Evolutionary conservation across 2,888 invertebrate genomes (phyloP), one percentile per base, ranked within the genome.

Genomic region (Eretmocerus hayati): DNA sequence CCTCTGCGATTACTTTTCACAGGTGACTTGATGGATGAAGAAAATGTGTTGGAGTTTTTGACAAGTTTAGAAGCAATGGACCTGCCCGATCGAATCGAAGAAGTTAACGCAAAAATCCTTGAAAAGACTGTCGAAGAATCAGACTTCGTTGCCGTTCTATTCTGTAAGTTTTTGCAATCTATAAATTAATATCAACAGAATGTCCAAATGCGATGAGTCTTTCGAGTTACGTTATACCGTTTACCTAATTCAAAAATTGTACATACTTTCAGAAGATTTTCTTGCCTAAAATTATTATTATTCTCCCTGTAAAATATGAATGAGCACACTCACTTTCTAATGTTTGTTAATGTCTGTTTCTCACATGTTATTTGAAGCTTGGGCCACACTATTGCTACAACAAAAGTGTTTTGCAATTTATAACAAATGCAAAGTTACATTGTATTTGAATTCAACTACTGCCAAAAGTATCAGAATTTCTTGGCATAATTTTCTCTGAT

Each of bases 1-100:
- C 33, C 33, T 33, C 33, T 33, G 33, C 16, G 5, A 2, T 16
- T n/a, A 23, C 18, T 20, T 22, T 13, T 26, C 11, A 23, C 26
- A 88, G 88, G 91, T 76, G 92, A 93, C 80, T 79, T 92, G 72
- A 91, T 90, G 90, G 90, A 92, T 76, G 92, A 92, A 74, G 91
- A 91, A 72, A 87, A 83, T 71, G 92, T 93, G 59, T 77, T 93
- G 72, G 91, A 92, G 76, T 93, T 93, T 76, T 77, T 93, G 64
- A 92, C 92, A 64, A 91, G 91, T 69, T 80, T 93, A 65, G 92
- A 93, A 77, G 90, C 92, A 59, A 91, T 93, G 90, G 92, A 92
- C 72, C 77, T 90, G 65, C 92, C 93, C 41, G 92, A 93, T 75
- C 81, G 92, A 72, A 93, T 93, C 73, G 93, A 93, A 78, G 93